A percentile compares a stretch with the other conserved stretches of the same genome.
Evolutionary conservation across 2,797 vertebrate species (phyloP).

Genomic region (Xenopus petersii): DNA sequence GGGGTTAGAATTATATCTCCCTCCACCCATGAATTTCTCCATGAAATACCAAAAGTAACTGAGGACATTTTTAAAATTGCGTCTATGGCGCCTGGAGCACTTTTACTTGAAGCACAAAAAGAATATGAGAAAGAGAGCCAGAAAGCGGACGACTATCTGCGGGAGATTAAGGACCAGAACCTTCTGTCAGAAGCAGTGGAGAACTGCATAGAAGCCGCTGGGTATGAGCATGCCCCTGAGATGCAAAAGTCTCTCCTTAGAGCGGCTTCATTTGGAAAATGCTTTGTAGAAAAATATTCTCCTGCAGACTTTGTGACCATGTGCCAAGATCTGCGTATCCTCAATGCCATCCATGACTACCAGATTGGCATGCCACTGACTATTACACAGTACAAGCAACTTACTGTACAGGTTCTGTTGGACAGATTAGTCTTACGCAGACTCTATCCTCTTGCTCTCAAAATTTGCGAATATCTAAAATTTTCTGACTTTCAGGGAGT

Average conservation of each 20-base stretch:
- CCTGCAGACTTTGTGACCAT: conserved; percentile 80
- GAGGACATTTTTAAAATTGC: conserved; percentile 96
- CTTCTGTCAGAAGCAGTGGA: conserved; percentile 84
- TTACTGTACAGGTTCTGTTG: conserved; percentile 86
- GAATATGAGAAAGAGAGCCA: conserved; percentile 97
- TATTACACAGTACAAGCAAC: conserved; percentile 88
- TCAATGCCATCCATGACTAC: conserved; percentile 85
- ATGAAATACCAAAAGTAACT: conserved; percentile 87
- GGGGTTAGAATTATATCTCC: conserved; percentile 82
- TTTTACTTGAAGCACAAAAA: conserved; percentile 89
- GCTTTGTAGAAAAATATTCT: conserved; percentile 87
- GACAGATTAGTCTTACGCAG: conserved; percentile 88
- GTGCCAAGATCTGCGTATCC: conserved; percentile 85
- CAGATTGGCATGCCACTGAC: conserved; percentile 87
- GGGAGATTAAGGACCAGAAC: conserved; percentile 92
- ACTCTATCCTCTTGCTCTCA: conserved; percentile 86
- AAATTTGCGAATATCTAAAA: conserved; percentile 89
- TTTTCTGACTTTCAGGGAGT: conserved; percentile 90
- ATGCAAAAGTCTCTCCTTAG: conserved; percentile 89
- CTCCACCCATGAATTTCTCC: conserved; percentile 82
- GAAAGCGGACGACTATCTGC: conserved; percentile 92
- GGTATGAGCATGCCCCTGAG: conserved; percentile 80
- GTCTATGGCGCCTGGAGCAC: conserved; percentile 92
- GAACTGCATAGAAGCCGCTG: conserved; percentile 88
- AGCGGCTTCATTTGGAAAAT: conserved; percentile 94